A percentile compares a stretch with the other conserved stretches of the same genome.
Conservation (phyloP, 2,113 vertebrate species). For the Neoarius graeffei region DNA sequence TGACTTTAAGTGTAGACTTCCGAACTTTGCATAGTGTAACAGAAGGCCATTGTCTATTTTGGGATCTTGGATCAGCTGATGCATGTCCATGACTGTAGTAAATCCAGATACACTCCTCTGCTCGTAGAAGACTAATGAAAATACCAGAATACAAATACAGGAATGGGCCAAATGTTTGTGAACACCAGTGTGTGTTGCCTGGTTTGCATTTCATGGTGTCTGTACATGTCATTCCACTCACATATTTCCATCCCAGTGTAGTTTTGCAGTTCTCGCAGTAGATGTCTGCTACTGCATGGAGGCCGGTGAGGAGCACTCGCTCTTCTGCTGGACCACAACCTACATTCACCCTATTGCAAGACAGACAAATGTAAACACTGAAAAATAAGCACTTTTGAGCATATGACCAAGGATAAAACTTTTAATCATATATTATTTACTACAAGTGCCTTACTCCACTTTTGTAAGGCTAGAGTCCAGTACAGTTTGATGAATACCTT, state of each 20-base stretch:
- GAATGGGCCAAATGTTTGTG: neutral
- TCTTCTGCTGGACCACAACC: conserved; percentile 98
- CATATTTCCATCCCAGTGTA: conserved; percentile 99
- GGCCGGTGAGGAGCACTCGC: conserved; percentile 91
- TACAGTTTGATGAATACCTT: neutral
- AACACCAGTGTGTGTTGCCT: neutral
- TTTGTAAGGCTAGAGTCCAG: neutral
- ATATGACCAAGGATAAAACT: neutral
- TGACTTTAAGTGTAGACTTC: conserved; percentile 21
- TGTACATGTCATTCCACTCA: conserved; percentile 67
- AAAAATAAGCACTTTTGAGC: neutral
- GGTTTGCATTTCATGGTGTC: neutral
- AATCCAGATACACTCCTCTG: neutral
- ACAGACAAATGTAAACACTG: conserved; percentile 2
- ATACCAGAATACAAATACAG: neutral
- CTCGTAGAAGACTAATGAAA: neutral
- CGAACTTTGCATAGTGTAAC: conserved; percentile 24
- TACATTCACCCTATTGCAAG: conserved; percentile 86
- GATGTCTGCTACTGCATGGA: conserved; percentile 97
- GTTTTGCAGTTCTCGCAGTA: conserved; percentile 99
- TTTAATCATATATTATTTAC: neutral
- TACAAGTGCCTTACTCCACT: neutral
- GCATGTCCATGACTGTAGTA: neutral
- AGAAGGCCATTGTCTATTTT: conserved; percentile 16
- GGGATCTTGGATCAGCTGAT: conserved; percentile 12